Percentiles rank a stretch among this genome's conserved stretches.
These are phyloP conservation scores for Osmerus mordax DNA, from an alignment of 2,113 vertebrate species.

Conservation along the genomic window DNA sequence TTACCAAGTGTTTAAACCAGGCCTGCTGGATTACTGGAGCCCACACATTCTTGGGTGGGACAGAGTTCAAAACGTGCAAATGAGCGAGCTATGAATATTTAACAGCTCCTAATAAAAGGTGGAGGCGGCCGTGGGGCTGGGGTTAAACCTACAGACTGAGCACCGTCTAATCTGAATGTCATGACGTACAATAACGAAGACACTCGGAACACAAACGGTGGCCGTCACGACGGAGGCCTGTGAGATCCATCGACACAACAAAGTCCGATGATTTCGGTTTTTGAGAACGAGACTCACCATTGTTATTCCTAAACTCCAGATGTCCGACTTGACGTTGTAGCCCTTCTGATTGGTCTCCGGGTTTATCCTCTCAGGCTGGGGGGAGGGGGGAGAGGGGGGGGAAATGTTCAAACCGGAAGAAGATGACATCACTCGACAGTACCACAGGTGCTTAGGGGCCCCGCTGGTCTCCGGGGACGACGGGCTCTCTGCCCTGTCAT, in stretches of 20 bases:
- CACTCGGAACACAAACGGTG: background rate
- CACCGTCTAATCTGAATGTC: background rate
- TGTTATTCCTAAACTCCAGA: conserved; percentile 97
- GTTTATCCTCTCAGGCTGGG: conserved; percentile 95
- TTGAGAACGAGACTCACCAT: conserved; percentile 74
- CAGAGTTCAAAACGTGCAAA: too few species aligned
- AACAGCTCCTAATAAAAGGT: conserved; percentile 32
- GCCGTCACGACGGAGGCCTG: background rate
- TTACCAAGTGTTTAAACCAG: background rate
- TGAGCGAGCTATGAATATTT: conserved; percentile 28
- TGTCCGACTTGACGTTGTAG: conserved; percentile 95
- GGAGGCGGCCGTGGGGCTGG: conserved; percentile 8
- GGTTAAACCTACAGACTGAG: background rate
- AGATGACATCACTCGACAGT: conserved; percentile 15
- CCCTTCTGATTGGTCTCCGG: conserved; percentile 96
- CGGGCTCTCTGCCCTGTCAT: background rate
- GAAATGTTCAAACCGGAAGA: background rate
- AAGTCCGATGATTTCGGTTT: background rate
- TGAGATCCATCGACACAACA: background rate
- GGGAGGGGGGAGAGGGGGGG: conserved; percentile 14
- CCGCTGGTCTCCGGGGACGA: background rate
- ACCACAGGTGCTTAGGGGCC: background rate
- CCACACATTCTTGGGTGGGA: conserved; percentile 17
- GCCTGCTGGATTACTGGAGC: conserved; percentile 1
- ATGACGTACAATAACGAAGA: background rate